A percentile compares a stretch with the other conserved stretches of the same genome.
Evolutionary conservation across 2,797 vertebrate species (phyloP).

Genomic region (Gephyroberyx darwinii): DNA sequence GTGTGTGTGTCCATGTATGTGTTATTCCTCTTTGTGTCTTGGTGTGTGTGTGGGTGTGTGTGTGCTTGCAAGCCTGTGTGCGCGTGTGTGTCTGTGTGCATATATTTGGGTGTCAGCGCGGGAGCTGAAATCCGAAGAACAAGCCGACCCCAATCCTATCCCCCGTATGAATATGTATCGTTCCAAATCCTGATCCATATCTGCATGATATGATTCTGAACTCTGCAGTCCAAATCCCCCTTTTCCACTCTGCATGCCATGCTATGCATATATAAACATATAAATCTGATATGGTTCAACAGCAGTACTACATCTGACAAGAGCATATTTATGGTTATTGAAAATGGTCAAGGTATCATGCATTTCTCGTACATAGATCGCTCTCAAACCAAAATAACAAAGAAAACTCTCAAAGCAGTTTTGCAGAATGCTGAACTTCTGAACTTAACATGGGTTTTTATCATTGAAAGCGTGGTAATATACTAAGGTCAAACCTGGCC

Average conservation of each 20-base stretch:
- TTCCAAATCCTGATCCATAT: conserved; percentile 75
- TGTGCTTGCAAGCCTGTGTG: conserved; percentile 6
- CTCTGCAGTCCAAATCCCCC: conserved; percentile 31
- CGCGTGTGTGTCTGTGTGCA: conserved; percentile 30
- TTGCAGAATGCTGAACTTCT: conserved; percentile 29
- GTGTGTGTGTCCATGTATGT: conserved; percentile 2
- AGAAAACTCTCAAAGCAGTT: neutral
- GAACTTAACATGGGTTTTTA: conserved; percentile 29
- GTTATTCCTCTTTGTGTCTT: neutral
- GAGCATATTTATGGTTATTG: conserved; percentile 35
- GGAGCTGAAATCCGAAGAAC: conserved; percentile 68
- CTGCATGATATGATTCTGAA: conserved; percentile 67
- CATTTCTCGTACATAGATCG: conserved; percentile 31
- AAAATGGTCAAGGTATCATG: conserved; percentile 38
- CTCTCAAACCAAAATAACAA: conserved; percentile 26
- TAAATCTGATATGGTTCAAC: conserved; percentile 62
- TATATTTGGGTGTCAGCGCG: conserved; percentile 41
- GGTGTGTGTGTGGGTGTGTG: neutral
- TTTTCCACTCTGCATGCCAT: conserved; percentile 49
- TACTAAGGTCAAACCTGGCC: conserved; percentile 50
- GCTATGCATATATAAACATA: conserved; percentile 65
- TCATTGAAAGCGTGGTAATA: conserved; percentile 17
- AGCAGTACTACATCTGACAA: conserved; percentile 54
- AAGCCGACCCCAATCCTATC: conserved; percentile 74
- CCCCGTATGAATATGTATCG: conserved; percentile 76